Conservation (phyloP, 2,888 invertebrate genomes). For the Lasioglossum marginatum region DNA sequence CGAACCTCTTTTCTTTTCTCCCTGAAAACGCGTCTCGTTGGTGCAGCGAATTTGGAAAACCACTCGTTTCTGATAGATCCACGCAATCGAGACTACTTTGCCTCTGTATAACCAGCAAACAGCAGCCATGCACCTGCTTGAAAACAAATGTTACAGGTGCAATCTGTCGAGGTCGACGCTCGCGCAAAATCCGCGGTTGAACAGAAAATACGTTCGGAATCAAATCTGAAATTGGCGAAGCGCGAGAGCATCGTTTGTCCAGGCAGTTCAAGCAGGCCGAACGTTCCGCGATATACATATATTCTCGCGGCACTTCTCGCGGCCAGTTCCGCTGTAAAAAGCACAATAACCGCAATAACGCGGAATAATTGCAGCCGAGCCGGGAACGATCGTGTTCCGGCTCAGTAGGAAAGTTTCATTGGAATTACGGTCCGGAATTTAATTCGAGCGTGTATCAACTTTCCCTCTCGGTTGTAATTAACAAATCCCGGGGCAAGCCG, state of each 20-base stretch:
- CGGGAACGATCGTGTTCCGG: background rate
- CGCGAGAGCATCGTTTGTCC: background rate
- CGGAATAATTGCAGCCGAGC: background rate
- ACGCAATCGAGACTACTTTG: background rate
- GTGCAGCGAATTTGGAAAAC: background rate
- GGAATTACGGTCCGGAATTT: conserved; percentile 9
- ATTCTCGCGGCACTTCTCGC: background rate
- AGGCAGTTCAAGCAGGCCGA: background rate
- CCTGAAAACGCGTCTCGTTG: background rate
- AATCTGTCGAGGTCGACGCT: background rate
- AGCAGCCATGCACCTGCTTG: background rate
- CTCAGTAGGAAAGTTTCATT: conserved; percentile 9
- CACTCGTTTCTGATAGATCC: background rate
- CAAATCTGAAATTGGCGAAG: background rate
- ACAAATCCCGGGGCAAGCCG: conserved; percentile 25
- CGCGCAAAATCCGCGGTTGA: background rate
- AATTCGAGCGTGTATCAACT: conserved; percentile 19
- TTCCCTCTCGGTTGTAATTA: conserved; percentile 34
- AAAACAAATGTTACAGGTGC: background rate
- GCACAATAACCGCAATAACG: conserved; percentile 15
- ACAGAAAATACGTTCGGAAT: background rate
- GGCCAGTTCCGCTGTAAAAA: background rate
- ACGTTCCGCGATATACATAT: background rate
- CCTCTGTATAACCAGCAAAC: background rate
- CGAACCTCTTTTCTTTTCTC: background rate